Base-by-base conservation (phyloP, 2,888 invertebrate species). In the Ametastegia equiseti region DNA sequence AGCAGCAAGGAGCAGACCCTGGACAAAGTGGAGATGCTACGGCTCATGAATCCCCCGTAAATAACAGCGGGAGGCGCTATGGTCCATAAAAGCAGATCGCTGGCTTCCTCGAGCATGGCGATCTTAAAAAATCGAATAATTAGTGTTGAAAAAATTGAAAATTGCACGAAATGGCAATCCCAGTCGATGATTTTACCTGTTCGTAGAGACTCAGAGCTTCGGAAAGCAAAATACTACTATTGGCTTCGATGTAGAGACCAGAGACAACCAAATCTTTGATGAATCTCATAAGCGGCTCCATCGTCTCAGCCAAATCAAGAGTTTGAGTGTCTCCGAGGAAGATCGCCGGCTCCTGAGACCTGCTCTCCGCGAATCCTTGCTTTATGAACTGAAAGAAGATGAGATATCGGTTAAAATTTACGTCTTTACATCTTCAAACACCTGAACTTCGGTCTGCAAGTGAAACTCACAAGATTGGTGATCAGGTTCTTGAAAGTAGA, bases 161-260 rank as follows among this genome's bases (percentile, higher is more conserved):
- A n/a, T n/a, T n/a, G n/a, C n/a, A n/a, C n/a, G n/a, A n/a, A n/a
- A 9, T 39, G 11, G 3, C 5, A 27, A 9, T 30, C 19, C 11
- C 2, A 54, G 3, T n/a, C 45, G 6, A 30, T 2, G 27, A 54
- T 50, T 27, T 75, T 85, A 89, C 89, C 80, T 87, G 81, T 81
- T 91, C 90, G 78, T 91, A 91, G 82, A 90, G 91, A 45, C 84
- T 83, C 6, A 92, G 82, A 33, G 88, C 86, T 81, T 88, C 88
- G 30, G 86, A 85, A 15, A 91, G 84, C 39, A 91, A 80, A 11
- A 84, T 27, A 19, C 81, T 27, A 82, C 88, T 60, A 9, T 87
- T 85, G 4, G 81, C 78, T 65, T 91, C 89, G 47, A 86, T 84
- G 36, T 87, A 87, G 57, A 91, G 83, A 30, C 90, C 91, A 39